Base-by-base conservation (phyloP, 2,888 invertebrate species). In the Automeris io region DNA sequence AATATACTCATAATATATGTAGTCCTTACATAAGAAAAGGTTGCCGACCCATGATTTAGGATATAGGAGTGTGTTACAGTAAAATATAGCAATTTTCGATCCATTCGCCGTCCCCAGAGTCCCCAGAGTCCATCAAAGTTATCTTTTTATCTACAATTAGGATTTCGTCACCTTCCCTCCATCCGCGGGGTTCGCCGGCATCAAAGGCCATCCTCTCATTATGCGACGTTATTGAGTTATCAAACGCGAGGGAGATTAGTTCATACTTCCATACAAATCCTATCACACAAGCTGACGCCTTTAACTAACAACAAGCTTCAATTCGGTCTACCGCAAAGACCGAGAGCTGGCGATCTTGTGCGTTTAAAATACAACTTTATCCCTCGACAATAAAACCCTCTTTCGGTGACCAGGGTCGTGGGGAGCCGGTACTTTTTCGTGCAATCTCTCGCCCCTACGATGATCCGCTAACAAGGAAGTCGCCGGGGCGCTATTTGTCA, bases 281-380 rank as follows among this genome's bases (percentile, higher is more conserved):
- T 77, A 87, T 87, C 87, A 87, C 66, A 81, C 87, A 86, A 79
- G 77, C 86, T 85, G 87, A 87, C 87, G 87, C 87, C 82, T 87
- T 72, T 70, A 70, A 66, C 77, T 71, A 68, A 73, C 77, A 80
- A 82, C 81, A 76, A 76, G 73, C 77, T 77, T 69, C 72, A 77
- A 79, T 83, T 82, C 68, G 83, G 83, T 75, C 69, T 67, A 80
- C 85, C 87, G 70, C 86, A 81, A 54, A 48, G 47, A 50, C 51
- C 45, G 41, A 45, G 36, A 39, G 41, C 37, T 35, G 38, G 60
- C 55, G 65, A 60, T 60, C 55, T 60, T 22, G 9, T 9, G 3
- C 7, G 21, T 35, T 16, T 3, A 8, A 2, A 4, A 33, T 16
- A 25, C 16, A 69, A 55, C 44, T 33, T 42, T 25, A 51, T 47